A percentile compares a stretch with the other conserved stretches of the same genome.
phyloP scores from a whole-genome alignment of 1,140 invertebrate species.

The Bombus ignitus region DNA sequence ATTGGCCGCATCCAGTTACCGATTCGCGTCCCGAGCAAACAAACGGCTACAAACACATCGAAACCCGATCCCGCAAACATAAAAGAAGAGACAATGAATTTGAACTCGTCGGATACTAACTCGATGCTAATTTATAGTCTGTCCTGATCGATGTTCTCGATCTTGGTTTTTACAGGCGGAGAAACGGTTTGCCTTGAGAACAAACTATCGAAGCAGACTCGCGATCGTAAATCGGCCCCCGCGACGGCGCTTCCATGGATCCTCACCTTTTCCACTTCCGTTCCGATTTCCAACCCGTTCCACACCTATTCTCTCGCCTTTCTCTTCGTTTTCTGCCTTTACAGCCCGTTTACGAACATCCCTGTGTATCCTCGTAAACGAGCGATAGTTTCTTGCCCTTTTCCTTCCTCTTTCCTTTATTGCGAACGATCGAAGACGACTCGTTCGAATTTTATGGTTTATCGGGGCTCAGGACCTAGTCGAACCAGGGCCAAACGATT shows the following conservation, averaged over 20 bases:
- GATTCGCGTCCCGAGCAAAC: no score
- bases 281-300: slow-evolving; percentile 37
- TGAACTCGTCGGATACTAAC: slow-evolving; percentile 64
- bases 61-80: background rate
- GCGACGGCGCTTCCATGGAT: slow-evolving; percentile 26
- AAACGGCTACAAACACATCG: background rate
- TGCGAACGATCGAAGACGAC: no score
- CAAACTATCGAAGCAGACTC: slow-evolving; percentile 53
- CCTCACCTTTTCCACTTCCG: slow-evolving; percentile 48
- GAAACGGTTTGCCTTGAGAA: slow-evolving; percentile 51
- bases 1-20: background rate
- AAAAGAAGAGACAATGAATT: slow-evolving; percentile 31
- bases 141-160: slow-evolving; percentile 59
- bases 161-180: slow-evolving; percentile 33
- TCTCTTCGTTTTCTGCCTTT: slow-evolving; percentile 2
- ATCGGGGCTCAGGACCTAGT: no score
- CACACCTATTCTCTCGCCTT: background rate
- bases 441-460: no score
- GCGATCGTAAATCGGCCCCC: slow-evolving; percentile 61
- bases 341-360: slow-evolving; percentile 42
- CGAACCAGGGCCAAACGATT: no score
- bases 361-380: background rate
- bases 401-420: no score
- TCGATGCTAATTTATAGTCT: slow-evolving; percentile 74
- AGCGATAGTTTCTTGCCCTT: no score